Base-by-base conservation (phyloP, 1,140 invertebrate species). In the Conopomorpha cramerella region DNA sequence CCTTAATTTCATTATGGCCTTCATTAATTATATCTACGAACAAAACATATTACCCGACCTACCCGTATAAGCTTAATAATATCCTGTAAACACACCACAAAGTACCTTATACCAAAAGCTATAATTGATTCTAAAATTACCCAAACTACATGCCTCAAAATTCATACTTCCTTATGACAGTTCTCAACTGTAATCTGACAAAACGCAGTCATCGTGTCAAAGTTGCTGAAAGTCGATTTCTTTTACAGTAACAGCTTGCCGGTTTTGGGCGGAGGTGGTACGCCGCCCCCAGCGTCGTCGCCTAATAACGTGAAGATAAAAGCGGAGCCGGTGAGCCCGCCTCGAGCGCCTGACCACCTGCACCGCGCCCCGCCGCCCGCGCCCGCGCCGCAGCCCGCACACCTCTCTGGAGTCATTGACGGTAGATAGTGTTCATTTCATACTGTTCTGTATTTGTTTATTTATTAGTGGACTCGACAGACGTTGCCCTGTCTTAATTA, bases 251-350 rank as follows among this genome's bases (percentile, higher is more conserved):
- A 82, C 72, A 86, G 88, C 74, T 79, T 91, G 71, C 87, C 88
- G 46, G 87, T 90, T 53, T 78, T 95, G 84, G 45, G 89, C 36
- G 92, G 88, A 38, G 89, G 85, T 53, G 90, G 91, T 61, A 92
- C 90, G 54, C 91, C 89, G 46, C 90, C 89, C 10, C 88, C 87
- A 23, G 87, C 89, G 26, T 86, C 88, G 39, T 92, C 91, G 45
- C 90, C 91, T 6, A 78, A 89, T 51, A 86, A 90, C 41, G 86
- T 96, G 34, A 92, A 92, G 76, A 95, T 97, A 60, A 97, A 96
- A 78, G 93, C 91, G 50, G 94, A 97, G 72, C 93, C 94, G 10
- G 93, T 95, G 57, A 95, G 92, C 50, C 93, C 94, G 38, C 93
- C 93, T 2, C 78, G 88, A 27, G 63, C 59, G 12, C 64, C 66